Evolutionary conservation across 2,797 vertebrate genomes (phyloP).

Genomic region (Neomorphus geoffroyi): DNA sequence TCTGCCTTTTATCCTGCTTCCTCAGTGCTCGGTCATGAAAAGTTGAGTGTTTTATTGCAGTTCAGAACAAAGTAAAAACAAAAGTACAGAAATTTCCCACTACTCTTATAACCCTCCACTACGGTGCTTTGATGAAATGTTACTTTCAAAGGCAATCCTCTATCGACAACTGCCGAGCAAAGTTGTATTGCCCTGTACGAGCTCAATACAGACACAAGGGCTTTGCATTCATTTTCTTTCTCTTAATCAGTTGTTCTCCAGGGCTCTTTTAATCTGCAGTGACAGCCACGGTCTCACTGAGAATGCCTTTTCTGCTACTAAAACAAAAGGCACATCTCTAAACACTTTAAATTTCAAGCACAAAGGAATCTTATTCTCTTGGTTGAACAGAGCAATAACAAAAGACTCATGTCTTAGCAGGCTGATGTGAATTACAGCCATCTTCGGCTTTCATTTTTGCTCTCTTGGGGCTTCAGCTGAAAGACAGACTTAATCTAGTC

Average conservation of each 20-base stretch:
- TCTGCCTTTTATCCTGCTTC: background rate
- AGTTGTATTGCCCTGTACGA: background rate
- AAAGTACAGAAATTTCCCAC: background rate
- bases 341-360: constrained; percentile 10
- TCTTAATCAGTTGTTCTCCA: background rate
- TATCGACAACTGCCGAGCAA: background rate
- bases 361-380: background rate
- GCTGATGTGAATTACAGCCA: background rate
- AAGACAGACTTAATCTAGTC: background rate
- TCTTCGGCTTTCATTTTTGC: constrained; percentile 22
- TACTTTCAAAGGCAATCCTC: background rate
- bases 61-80: constrained; percentile 10
- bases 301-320: background rate
- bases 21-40: background rate
- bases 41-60: background rate
- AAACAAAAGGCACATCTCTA: constrained; percentile 5
- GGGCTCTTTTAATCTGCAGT: background rate
- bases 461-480: background rate
- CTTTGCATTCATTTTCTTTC: background rate
- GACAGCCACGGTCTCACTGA: background rate
- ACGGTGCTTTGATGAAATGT: background rate
- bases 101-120: background rate
- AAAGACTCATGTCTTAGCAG: background rate
- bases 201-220: background rate
- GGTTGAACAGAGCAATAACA: background rate